phyloP scores from a whole-genome alignment of 92 coral and sea anemone species.

The Montipora capitata region DNA sequence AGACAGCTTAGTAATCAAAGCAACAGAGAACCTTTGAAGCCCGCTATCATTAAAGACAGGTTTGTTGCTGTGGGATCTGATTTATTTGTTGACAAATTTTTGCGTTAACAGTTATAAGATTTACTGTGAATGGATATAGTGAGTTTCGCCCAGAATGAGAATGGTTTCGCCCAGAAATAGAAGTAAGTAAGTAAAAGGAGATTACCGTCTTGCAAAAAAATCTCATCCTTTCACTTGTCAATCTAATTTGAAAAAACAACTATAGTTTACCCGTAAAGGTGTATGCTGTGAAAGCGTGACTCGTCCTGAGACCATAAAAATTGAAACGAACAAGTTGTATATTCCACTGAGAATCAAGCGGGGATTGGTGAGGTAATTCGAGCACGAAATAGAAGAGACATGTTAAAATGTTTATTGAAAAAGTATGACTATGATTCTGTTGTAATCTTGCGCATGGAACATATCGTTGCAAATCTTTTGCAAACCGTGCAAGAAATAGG shows the following conservation, averaged over 20 bases:
- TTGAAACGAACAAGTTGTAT: neutral
- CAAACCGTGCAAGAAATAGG: neutral
- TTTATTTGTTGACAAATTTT: too few species aligned
- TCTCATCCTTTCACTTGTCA: conserved; percentile 3
- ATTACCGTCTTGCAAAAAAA: neutral
- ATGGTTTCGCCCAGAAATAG: neutral
- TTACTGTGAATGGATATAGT: too few species aligned
- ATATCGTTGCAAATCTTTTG: neutral
- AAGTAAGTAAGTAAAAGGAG: neutral
- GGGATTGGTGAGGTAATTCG: neutral
- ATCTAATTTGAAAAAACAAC: neutral
- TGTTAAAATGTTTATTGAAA: too few species aligned
- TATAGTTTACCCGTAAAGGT: neutral
- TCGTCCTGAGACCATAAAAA: neutral
- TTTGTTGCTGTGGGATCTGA: too few species aligned
- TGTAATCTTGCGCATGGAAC: neutral
- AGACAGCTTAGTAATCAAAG: too few species aligned
- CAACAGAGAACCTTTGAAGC: too few species aligned
- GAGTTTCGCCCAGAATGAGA: neutral
- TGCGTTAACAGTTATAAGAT: too few species aligned
- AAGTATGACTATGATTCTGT: neutral
- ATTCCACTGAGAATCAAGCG: neutral
- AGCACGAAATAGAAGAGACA: neutral
- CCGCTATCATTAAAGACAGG: too few species aligned
- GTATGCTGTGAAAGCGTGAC: neutral